Percentiles rank a stretch among this genome's conserved stretches.
Evolutionary conservation across 2,113 vertebrate species (phyloP).

Genomic region (Turdus rufiventris): DNA sequence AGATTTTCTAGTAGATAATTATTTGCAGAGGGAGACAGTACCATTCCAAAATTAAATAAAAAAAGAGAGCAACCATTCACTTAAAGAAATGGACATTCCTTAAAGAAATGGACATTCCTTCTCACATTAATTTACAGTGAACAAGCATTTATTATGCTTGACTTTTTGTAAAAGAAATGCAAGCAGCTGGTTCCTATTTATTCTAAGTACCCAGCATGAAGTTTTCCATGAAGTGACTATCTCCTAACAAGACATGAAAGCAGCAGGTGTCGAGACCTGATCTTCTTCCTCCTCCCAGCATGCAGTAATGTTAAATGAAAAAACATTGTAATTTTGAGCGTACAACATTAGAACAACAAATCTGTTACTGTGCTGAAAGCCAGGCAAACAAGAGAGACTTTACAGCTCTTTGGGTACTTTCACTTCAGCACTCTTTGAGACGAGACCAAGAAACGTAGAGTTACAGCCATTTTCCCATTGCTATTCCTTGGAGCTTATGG

Average conservation of each 20-base stretch:
- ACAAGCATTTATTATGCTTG: background rate
- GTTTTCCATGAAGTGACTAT: background rate
- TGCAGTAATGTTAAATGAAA: background rate
- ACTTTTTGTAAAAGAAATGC: background rate
- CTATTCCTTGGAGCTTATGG: background rate
- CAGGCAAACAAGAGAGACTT: background rate
- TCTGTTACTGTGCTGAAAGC: background rate
- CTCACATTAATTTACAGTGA: background rate
- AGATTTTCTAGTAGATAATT: background rate
- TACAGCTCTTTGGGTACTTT: background rate
- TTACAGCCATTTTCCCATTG: background rate
- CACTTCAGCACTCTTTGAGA: background rate
- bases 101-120: background rate
- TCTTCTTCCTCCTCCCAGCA: background rate
- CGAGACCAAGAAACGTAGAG: background rate
- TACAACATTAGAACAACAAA: background rate
- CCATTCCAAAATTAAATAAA: background rate
- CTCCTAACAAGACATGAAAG: background rate
- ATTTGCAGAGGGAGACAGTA: background rate
- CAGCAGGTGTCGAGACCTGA: background rate
- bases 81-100: background rate
- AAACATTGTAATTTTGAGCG: background rate
- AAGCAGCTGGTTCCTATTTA: background rate
- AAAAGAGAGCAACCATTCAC: background rate
- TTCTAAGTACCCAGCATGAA: background rate